Base-by-base conservation (phyloP, 2,113 vertebrate genomes). In the Archilochus colubris region DNA sequence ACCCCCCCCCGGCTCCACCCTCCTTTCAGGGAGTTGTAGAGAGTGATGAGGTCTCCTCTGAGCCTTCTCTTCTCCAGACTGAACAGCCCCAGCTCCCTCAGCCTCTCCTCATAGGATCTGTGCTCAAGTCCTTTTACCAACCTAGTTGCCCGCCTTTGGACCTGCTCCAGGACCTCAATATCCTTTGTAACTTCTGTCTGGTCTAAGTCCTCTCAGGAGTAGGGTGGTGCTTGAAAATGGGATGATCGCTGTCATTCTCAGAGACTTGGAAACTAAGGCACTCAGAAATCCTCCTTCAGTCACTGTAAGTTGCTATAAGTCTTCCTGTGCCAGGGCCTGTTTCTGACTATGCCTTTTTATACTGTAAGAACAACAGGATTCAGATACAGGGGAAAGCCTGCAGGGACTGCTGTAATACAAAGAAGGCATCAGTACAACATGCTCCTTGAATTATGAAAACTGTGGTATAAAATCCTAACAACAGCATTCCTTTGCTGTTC, bases 401-500 rank as follows among this genome's bases (percentile, higher is more conserved):
- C 62, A 74, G 81, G 66, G 91, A 90, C 80, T 86, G 79, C 72
- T 53, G 28, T 61, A 84, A 84, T 66, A 94, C 61, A 88, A 91
- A 93, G 84, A 84, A 54, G 28, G 30, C 62, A 78, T 91, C 93
- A 90, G 73, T 58, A 86, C 2, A 4, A 90, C 86, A 92, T 51
- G 62, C 63, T 1, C 3, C 76, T 95, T 58, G 50, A 54, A 88
- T 89, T 93, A 91, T 93, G 79, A 94, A 97, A 95, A 81, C 6
- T 54, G 68, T 72, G 13, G 76, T 72, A 84, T 44, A 61, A 91
- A 91, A 86, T 78, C 50, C 66, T 69, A 92, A 73, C 57, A 93
- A 54, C 66, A 58, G 54, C 68, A 88, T 83, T 94, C 53, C 48
- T 93, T 50, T 74, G 57, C 61, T 75, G 17, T 75, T 88, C 89